phyloP scores from a whole-genome alignment of 2,797 vertebrate species.

The Leucoraja ocellata region DNA sequence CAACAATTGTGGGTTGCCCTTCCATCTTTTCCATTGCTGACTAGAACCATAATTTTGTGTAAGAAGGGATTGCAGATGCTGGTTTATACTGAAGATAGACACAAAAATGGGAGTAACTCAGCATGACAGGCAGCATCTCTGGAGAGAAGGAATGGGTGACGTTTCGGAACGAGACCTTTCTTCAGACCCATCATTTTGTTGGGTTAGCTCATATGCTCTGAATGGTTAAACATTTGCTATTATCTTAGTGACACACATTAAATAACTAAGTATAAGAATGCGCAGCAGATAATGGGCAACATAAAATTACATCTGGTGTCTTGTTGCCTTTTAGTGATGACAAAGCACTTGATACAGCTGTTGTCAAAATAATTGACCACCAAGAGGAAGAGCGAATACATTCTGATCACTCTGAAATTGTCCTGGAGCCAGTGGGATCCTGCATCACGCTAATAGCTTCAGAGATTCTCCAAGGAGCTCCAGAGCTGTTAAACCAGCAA shows the following conservation, averaged over 20 bases:
- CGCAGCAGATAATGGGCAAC: slow-evolving; percentile 38
- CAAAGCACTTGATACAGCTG: slow-evolving; percentile 67
- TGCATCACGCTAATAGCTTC: slow-evolving; percentile 68
- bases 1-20: not conserved
- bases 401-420: slow-evolving; percentile 49
- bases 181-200: not conserved
- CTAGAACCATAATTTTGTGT: not conserved
- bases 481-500: slow-evolving; percentile 74
- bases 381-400: slow-evolving; percentile 49
- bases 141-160: too few species aligned
- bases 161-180: too few species aligned
- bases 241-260: slow-evolving; percentile 30
- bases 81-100: too few species aligned
- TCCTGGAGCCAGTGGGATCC: slow-evolving; percentile 54
- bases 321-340: slow-evolving; percentile 65
- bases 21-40: not conserved
- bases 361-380: slow-evolving; percentile 78
- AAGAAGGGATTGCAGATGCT: too few species aligned
- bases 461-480: slow-evolving; percentile 85
- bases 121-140: too few species aligned
- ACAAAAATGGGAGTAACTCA: too few species aligned
- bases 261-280: slow-evolving; percentile 9
- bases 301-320: slow-evolving; percentile 23
- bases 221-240: not conserved
- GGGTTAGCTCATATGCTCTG: not conserved